These are phyloP conservation scores for Atherinosoma microstoma DNA, from an alignment of 2,797 vertebrate genomes.

Conservation along the genomic window DNA sequence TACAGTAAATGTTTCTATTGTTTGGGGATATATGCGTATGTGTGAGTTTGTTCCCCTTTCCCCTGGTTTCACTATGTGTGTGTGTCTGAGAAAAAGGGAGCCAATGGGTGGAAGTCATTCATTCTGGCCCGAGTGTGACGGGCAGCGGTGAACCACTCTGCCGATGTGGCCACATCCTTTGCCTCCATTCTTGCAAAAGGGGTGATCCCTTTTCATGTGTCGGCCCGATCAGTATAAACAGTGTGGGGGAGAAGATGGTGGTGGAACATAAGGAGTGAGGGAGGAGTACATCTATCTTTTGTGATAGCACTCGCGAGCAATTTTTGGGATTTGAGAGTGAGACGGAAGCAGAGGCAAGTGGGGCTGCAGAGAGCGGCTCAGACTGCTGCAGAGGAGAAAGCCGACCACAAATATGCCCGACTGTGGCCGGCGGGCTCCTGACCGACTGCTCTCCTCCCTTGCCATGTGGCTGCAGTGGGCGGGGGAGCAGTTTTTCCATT, in stretches of 20 bases:
- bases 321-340: conserved; percentile 40
- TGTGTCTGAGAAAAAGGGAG: conserved; percentile 40
- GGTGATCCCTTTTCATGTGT: conserved; percentile 67
- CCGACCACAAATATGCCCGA: conserved; percentile 85
- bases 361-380: conserved; percentile 48
- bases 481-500: conserved; percentile 81
- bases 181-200: conserved; percentile 52
- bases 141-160: conserved; percentile 71
- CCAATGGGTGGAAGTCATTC: conserved; percentile 75
- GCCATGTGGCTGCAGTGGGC: conserved; percentile 74
- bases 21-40: conserved; percentile 44
- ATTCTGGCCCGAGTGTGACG: conserved; percentile 64
- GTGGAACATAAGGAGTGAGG: conserved; percentile 53
- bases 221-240: conserved; percentile 68
- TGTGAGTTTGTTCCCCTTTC: conserved; percentile 60
- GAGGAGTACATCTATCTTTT: conserved; percentile 57
- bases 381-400: conserved; percentile 71
- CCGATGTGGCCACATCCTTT: conserved; percentile 73
- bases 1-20: conserved; percentile 60
- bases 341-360: conserved; percentile 39
- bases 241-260: conserved; percentile 46
- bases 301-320: conserved; percentile 44
- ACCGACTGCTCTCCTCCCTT: conserved; percentile 81
- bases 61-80: conserved; percentile 49
- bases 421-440: conserved; percentile 83